Conservation (phyloP, 2,113 vertebrate genomes). For the Limnothrissa miodon region DNA sequence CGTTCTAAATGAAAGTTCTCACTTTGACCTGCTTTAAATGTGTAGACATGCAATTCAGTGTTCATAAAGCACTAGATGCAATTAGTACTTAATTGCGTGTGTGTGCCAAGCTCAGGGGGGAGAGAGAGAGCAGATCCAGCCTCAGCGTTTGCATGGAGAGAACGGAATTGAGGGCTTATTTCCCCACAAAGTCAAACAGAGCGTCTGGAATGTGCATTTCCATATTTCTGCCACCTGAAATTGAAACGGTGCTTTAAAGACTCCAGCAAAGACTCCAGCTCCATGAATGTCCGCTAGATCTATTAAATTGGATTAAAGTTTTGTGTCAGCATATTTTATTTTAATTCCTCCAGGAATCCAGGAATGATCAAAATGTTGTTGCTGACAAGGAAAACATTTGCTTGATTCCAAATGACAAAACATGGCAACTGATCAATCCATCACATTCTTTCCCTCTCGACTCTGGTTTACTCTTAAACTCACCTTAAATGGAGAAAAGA, state of each 20-base stretch:
- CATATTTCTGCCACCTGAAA: background rate
- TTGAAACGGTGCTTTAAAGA: background rate
- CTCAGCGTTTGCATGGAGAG: background rate
- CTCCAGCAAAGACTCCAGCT: background rate
- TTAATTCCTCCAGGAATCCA: background rate
- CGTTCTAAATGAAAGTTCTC: background rate
- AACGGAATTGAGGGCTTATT: background rate
- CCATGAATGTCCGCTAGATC: background rate
- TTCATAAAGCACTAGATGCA: background rate
- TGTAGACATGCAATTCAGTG: background rate
- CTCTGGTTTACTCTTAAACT: constrained; percentile 40
- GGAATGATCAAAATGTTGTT: constrained; percentile 1
- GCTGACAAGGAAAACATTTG: background rate
- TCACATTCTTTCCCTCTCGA: constrained; percentile 43
- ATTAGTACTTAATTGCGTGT: background rate
- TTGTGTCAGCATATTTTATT: background rate
- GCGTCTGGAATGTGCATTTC: background rate
- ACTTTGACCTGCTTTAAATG: background rate
- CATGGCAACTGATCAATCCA: constrained; percentile 49
- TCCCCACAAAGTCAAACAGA: background rate
- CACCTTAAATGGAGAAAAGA: constrained; percentile 10
- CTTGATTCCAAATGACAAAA: constrained; percentile 48
- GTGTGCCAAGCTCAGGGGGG: background rate
- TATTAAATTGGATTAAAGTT: background rate
- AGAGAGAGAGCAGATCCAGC: background rate